These are phyloP conservation scores for Platyrinchus mystaceus DNA, from an alignment of 2,797 vertebrate species.

Conservation along the genomic window DNA sequence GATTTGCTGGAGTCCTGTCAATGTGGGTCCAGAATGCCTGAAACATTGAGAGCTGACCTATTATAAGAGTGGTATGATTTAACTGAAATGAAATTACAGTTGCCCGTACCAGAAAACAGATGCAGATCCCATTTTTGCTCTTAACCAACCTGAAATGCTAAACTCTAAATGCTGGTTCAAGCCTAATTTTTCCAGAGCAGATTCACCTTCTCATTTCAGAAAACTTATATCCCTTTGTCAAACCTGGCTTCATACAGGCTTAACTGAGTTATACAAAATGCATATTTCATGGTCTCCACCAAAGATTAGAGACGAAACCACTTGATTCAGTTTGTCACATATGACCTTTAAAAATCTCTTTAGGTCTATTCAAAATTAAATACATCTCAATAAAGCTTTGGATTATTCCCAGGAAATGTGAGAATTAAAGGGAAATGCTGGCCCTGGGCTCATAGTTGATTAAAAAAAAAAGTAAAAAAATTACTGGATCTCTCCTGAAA, in stretches of 20 bases:
- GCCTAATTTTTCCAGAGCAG: background rate
- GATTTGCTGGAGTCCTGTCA: background rate
- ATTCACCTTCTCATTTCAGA: background rate
- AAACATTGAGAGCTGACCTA: background rate
- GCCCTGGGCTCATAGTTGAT: background rate
- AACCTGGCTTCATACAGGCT: background rate
- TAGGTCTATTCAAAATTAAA: background rate
- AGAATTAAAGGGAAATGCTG: background rate
- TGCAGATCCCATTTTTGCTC: background rate
- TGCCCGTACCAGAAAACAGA: background rate
- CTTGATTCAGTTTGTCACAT: background rate
- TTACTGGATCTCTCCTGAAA: background rate
- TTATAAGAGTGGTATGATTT: background rate
- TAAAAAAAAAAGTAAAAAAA: background rate
- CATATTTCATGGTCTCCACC: fast-evolving
- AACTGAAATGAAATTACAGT: background rate
- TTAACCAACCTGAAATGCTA: background rate
- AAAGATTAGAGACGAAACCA: background rate
- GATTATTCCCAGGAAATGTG: background rate
- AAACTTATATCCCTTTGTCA: background rate
- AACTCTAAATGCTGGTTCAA: background rate
- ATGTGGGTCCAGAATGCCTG: background rate
- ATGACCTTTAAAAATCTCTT: background rate
- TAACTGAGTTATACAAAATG: background rate
- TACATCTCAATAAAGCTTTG: background rate